Base-by-base conservation (phyloP, 2,888 invertebrate species). In the Watsonalla binaria region DNA sequence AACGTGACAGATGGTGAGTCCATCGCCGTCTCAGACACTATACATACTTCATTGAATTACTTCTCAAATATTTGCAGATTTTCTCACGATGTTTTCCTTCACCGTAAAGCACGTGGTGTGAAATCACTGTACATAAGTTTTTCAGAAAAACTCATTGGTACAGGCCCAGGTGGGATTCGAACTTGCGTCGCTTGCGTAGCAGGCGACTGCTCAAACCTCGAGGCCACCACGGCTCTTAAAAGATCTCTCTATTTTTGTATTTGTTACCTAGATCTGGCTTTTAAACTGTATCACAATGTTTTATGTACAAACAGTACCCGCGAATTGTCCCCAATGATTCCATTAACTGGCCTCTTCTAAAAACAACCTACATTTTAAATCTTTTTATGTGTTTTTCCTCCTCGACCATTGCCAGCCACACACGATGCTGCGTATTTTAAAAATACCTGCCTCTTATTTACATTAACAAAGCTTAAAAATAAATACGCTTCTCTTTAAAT, bases 381-480 rank as follows among this genome's bases (percentile, higher is more conserved):
- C 35, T 47, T 57, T 60, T 62, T 63, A 61, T 70, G 57, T 55
- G 58, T 62, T 70, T 63, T 65, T 59, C 56, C 56, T 50, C 46
- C 52, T 42, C 33, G 13, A 47, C 53, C n/a, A 54, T 52, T 54
- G 58, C 74, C 75, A 69, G 58, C 74, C 75, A 70, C 74, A 77
- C 75, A 74, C 70, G 68, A 65, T 61, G 75, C 58, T 64, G 58
- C 63, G 57, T 68, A 68, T 68, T 74, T 73, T 69, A 61, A 68
- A 70, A 70, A 72, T 72, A 70, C 54, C 57, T 55, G 53, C 55
- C 48, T 52, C 58, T 51, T 65, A 62, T 66, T 70, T 65, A 61
- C 63, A 71, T 65, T 60, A 61, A 55, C 57, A 62, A 59, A 64
- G 61, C 63, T 63, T 62, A 55, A 71, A 70, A 63, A 66, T 62